Conservation (phyloP, 2,113 vertebrate species). For the Orientallactaga bullata region DNA sequence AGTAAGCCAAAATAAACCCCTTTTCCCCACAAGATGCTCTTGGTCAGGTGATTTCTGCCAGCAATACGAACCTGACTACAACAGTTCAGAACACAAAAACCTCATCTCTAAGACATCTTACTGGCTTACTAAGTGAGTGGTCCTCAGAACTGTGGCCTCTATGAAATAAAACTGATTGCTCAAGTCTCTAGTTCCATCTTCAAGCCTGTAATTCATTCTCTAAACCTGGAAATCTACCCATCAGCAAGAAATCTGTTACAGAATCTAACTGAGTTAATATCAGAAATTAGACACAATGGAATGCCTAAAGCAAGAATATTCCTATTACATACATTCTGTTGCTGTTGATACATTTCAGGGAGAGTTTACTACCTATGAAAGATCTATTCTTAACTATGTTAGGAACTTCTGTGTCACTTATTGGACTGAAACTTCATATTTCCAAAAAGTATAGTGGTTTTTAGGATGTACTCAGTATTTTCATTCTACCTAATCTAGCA, state of each 20-base stretch:
- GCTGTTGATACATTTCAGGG: background rate
- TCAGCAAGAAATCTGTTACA: background rate
- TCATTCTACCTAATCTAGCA: background rate
- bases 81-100: background rate
- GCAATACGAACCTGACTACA: no score
- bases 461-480: background rate
- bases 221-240: background rate
- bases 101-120: background rate
- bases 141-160: background rate
- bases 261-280: background rate
- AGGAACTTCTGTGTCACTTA: background rate
- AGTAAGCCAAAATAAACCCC: no score
- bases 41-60: no score
- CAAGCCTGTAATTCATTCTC: constrained; percentile 1
- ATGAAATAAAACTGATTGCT: constrained; percentile 20
- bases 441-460: background rate
- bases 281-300: background rate
- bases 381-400: background rate
- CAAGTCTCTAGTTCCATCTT: background rate
- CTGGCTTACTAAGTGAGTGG: background rate
- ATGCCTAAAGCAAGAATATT: background rate
- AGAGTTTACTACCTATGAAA: background rate
- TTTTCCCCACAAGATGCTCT: no score
- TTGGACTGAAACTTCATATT: background rate
- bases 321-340: background rate